Conservation (phyloP, 2,797 vertebrate species). For the Gymnodraco acuticeps region DNA sequence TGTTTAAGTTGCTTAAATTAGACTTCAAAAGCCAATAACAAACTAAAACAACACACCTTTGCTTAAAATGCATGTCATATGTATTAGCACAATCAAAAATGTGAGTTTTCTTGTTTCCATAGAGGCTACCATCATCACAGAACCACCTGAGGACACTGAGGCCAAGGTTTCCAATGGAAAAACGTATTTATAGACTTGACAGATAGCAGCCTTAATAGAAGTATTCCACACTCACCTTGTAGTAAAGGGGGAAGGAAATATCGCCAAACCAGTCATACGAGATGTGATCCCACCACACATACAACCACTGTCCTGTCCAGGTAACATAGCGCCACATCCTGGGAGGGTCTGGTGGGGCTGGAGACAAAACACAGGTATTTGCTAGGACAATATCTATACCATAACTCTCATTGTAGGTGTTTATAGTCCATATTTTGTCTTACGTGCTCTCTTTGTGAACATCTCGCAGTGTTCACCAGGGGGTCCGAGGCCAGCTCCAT, state of each 20-base stretch:
- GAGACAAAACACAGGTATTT: constrained; percentile 13
- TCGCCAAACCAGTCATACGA: constrained; percentile 90
- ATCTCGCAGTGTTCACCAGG: constrained; percentile 90
- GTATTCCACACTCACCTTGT: constrained; percentile 86
- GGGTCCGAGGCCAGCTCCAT: constrained; percentile 94
- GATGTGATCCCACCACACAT: constrained; percentile 97
- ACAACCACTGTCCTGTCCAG: constrained; percentile 86
- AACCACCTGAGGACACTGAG: constrained; percentile 90
- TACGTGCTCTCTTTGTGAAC: constrained; percentile 95
- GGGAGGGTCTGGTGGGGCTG: constrained; percentile 94
- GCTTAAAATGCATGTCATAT: no score
- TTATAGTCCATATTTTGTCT: constrained; percentile 56
- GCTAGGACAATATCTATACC: neutral
- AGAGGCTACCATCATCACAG: constrained; percentile 93
- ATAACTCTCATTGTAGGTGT: neutral
- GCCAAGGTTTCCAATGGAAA: constrained; percentile 76
- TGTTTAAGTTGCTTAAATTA: no score
- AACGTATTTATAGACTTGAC: rapidly evolving
- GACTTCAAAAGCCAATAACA: no score
- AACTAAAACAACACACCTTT: no score
- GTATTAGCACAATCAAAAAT: no score
- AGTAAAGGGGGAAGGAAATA: constrained; percentile 95
- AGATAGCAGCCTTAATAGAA: neutral
- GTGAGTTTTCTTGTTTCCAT: neutral
- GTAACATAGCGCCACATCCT: constrained; percentile 90